These are phyloP conservation scores for Hydrotaea diabolus DNA, from an alignment of 2,888 invertebrate species.

Conservation along the genomic window DNA sequence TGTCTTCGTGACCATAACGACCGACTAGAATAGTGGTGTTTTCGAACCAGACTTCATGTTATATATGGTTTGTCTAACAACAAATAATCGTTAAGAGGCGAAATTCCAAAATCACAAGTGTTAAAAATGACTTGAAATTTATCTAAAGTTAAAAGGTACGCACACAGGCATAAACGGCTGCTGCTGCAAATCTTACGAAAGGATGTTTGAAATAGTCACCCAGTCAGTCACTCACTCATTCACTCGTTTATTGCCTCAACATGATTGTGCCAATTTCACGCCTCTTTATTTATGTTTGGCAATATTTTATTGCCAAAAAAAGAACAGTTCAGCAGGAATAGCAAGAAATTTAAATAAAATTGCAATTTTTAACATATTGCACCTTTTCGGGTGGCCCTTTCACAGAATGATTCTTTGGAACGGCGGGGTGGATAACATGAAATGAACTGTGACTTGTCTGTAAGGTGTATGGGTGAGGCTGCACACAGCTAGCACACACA, in stretches of 20 bases:
- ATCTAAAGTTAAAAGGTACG: constrained; percentile 70
- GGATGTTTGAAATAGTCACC: neutral
- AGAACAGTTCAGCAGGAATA: neutral
- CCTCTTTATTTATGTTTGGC: constrained; percentile 75
- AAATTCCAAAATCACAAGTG: constrained; percentile 72
- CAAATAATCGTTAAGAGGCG: constrained; percentile 32
- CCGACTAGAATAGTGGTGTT: neutral
- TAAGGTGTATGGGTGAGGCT: neutral
- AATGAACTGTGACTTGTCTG: constrained; percentile 42
- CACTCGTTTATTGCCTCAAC: constrained; percentile 49
- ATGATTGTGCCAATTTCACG: constrained; percentile 76
- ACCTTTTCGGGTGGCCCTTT: constrained; percentile 8
- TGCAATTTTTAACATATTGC: constrained; percentile 75
- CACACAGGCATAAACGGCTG: neutral
- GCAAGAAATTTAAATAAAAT: constrained; percentile 77
- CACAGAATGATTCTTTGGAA: constrained; percentile 16
- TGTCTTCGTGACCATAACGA: neutral
- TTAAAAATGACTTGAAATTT: constrained; percentile 77
- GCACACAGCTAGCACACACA: neutral
- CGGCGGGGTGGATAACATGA: constrained; percentile 20
- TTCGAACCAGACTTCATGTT: constrained; percentile 25
- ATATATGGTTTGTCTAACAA: constrained; percentile 56
- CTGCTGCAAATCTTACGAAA: constrained; percentile 20
- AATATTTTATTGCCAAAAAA: constrained; percentile 68
- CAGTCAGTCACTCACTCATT: neutral